Percentiles rank a stretch among this genome's conserved stretches.
These are phyloP conservation scores for Leucoraja ocellata DNA, from an alignment of 2,797 vertebrate genomes.

Conservation along the genomic window DNA sequence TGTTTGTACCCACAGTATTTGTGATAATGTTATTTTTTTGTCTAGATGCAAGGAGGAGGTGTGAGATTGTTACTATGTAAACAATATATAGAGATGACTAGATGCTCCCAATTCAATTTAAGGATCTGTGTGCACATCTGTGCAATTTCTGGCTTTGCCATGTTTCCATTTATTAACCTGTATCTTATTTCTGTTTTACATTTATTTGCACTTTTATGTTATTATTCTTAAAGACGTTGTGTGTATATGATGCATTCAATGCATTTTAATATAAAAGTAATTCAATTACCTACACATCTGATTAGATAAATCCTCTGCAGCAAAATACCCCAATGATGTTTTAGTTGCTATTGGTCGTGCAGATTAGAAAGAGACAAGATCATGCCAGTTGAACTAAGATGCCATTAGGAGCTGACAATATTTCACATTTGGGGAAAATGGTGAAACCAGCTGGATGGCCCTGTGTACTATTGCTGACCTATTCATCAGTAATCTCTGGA, in stretches of 20 bases:
- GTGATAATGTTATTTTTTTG: background rate
- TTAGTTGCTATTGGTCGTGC: too few species aligned
- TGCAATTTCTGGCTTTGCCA: background rate
- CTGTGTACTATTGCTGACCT: too few species aligned
- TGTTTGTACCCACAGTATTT: conserved; percentile 1
- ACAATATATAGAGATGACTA: background rate
- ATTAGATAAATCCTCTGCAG: background rate
- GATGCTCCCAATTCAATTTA: background rate
- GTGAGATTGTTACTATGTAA: background rate
- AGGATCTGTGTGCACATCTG: background rate
- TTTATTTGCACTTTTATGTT: background rate
- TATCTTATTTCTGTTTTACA: background rate
- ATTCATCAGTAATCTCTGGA: background rate
- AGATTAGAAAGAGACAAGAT: background rate
- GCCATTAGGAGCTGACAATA: too few species aligned
- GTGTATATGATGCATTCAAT: too few species aligned
- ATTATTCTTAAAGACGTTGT: background rate
- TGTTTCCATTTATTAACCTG: background rate
- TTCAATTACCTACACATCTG: background rate
- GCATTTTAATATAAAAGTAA: too few species aligned
- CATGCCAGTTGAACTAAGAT: background rate
- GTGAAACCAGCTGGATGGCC: background rate
- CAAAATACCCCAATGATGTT: background rate
- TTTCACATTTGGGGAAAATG: background rate
- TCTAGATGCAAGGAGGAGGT: background rate